phyloP scores from a whole-genome alignment of 1,140 invertebrate genomes.

The Leptinotarsa lineolata region DNA sequence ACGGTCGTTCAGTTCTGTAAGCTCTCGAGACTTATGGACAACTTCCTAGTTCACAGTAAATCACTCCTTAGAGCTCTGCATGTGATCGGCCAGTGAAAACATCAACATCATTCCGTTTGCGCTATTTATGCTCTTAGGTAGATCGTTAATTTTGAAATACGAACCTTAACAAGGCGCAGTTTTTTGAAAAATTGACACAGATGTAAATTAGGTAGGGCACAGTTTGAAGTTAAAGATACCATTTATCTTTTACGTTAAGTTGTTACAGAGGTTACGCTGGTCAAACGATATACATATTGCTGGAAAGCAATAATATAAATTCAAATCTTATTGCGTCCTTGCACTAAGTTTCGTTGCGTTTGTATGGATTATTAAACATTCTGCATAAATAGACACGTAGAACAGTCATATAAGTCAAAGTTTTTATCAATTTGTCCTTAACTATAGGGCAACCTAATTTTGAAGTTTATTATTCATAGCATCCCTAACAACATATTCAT shows the following conservation, averaged over 20 bases:
- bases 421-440: no score
- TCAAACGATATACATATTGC: slow-evolving; percentile 1
- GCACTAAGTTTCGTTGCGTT: no score
- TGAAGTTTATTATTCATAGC: no score
- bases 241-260: slow-evolving; percentile 1
- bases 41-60: slow-evolving; percentile 48
- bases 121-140: slow-evolving; percentile 42
- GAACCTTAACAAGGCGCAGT: slow-evolving; percentile 15
- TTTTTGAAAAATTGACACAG: slow-evolving; percentile 20
- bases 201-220: slow-evolving; percentile 17
- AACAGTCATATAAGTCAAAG: no score
- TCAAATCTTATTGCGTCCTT: background rate
- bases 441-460: no score
- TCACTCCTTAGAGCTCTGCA: slow-evolving; percentile 46
- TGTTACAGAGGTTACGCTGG: slow-evolving; percentile 7
- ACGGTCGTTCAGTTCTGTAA: slow-evolving; percentile 10
- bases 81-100: slow-evolving; percentile 43
- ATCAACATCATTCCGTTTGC: slow-evolving; percentile 39
- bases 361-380: no score
- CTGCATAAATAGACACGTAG: no score
- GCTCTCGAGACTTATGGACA: slow-evolving; percentile 23
- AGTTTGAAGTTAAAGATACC: slow-evolving; percentile 6
- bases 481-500: no score
- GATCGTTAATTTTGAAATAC: slow-evolving; percentile 33
- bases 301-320: background rate